A percentile compares a stretch with the other conserved stretches of the same genome.
phyloP scores from a whole-genome alignment of 2,888 invertebrate genomes.

The Deroplatys truncata region DNA sequence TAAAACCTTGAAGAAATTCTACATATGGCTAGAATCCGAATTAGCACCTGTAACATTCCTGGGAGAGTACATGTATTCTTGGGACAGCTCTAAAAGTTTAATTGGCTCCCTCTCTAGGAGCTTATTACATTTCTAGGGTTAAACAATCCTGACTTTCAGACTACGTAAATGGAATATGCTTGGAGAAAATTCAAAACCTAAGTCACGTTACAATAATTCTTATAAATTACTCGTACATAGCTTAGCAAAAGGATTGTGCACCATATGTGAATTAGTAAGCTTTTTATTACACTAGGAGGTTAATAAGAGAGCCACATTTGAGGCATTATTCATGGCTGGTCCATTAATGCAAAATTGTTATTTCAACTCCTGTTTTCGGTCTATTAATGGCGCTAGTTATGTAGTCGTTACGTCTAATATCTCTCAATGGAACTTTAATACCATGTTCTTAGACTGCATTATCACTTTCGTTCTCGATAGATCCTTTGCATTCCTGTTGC shows the following conservation, averaged over 20 bases:
- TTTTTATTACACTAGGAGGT: not conserved
- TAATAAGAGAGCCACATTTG: not conserved
- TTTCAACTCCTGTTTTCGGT: not conserved
- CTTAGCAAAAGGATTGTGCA: not conserved
- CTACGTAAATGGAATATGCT: too few relatives aligned
- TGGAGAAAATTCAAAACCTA: too few relatives aligned
- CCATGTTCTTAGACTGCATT: not conserved
- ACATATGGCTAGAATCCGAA: too few relatives aligned
- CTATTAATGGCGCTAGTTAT: not conserved
- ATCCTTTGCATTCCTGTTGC: not conserved
- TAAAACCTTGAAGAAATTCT: too few relatives aligned
- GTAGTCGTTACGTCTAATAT: not conserved
- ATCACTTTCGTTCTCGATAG: not conserved
- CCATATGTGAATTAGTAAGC: not conserved
- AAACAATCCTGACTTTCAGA: too few relatives aligned
- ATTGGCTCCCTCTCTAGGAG: too few relatives aligned
- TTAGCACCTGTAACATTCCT: too few relatives aligned
- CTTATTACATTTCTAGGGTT: too few relatives aligned
- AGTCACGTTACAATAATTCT: too few relatives aligned
- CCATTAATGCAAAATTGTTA: not conserved
- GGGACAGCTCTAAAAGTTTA: too few relatives aligned
- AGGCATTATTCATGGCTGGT: not conserved
- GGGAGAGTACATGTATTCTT: too few relatives aligned
- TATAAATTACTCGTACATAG: too few relatives aligned
- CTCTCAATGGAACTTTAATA: not conserved